A percentile compares a stretch with the other conserved stretches of the same genome.
phyloP scores from a whole-genome alignment of 2,888 invertebrate species.

The Muschampia plurimacula region DNA sequence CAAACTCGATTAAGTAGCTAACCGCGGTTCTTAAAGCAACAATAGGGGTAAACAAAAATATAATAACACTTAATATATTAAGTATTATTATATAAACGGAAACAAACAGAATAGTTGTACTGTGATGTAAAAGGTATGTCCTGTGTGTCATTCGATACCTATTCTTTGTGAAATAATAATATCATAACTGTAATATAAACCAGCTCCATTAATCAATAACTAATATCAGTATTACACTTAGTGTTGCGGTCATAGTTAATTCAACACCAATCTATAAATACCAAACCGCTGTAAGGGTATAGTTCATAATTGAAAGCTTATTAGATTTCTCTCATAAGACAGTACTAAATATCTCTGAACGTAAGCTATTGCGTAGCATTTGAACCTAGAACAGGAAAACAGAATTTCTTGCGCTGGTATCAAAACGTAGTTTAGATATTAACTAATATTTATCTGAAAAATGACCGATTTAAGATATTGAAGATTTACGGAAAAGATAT shows the following conservation, averaged over 20 bases:
- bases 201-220: slow-evolving; percentile 37
- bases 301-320: slow-evolving; percentile 27
- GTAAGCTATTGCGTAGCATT: neutral
- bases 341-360: neutral
- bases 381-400: neutral
- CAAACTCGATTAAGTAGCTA: neutral
- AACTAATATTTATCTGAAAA: neutral
- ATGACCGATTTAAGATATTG: too few species aligned
- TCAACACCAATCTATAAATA: slow-evolving; percentile 39
- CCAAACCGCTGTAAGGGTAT: slow-evolving; percentile 35
- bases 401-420: neutral
- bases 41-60: neutral
- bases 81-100: slow-evolving; percentile 10
- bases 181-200: slow-evolving; percentile 30
- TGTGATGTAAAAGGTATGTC: slow-evolving; percentile 13
- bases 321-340: slow-evolving; percentile 5
- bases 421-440: neutral
- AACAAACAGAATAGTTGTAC: slow-evolving; percentile 21
- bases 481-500: too few species aligned
- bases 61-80: neutral
- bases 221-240: slow-evolving; percentile 39
- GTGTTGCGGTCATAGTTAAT: slow-evolving; percentile 34
- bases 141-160: slow-evolving; percentile 24
- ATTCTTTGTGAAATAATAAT: slow-evolving; percentile 31
- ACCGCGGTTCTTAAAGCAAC: too few species aligned